Evolutionary conservation across 2,113 vertebrate genomes (phyloP).

Genomic region (Pithys albifrons): DNA sequence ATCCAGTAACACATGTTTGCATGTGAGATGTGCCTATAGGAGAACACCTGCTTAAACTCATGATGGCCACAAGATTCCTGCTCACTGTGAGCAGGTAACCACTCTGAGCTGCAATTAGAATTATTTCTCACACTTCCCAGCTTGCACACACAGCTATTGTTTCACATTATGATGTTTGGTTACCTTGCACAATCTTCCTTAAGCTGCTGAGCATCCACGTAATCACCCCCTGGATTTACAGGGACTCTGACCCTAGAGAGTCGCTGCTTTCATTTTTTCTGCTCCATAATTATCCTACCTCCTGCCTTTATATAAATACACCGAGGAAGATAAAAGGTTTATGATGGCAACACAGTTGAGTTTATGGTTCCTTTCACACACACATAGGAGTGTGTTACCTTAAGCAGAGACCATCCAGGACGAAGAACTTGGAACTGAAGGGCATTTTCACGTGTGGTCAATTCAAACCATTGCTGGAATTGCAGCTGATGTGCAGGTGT

Average conservation of each 20-base stretch:
- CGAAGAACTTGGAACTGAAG: neutral
- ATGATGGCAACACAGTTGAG: neutral
- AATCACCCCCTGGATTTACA: fast-evolving
- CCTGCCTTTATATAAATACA: neutral
- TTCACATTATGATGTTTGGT: neutral
- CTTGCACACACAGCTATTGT: neutral
- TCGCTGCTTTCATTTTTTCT: neutral
- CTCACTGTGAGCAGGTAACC: neutral
- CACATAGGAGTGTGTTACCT: neutral
- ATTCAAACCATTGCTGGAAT: neutral
- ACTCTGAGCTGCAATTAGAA: neutral
- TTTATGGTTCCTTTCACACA: conserved; percentile 14
- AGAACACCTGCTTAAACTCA: conserved; percentile 64
- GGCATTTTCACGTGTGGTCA: neutral
- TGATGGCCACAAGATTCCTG: neutral
- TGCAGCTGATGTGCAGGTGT: neutral
- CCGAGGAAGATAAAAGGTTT: neutral
- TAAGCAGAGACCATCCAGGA: neutral
- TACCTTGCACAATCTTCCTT: neutral
- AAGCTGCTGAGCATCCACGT: neutral
- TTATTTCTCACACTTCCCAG: neutral
- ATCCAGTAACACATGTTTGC: conserved; percentile 60
- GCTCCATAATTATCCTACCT: neutral
- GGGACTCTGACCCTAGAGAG: neutral
- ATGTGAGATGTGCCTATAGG: conserved; percentile 62